These are phyloP conservation scores for Paguma larvata DNA, from an alignment of 2,797 vertebrate species.

Conservation along the genomic window DNA sequence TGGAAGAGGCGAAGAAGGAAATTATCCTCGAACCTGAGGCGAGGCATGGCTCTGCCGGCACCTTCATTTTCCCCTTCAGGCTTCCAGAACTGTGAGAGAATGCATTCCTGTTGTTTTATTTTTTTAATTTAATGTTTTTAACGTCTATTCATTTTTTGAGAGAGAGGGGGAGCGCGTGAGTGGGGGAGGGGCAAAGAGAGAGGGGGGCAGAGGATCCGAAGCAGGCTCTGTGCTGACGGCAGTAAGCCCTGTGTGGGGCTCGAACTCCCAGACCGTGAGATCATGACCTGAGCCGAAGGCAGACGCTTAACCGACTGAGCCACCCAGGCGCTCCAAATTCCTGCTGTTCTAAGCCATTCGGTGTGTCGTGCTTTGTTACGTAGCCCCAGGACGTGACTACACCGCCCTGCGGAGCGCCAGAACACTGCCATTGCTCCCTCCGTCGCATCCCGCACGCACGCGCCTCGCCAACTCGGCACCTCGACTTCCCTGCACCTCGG, in stretches of 20 bases:
- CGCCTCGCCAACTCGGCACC: background rate
- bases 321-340: no score
- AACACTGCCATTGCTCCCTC: background rate
- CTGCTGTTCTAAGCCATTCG: background rate
- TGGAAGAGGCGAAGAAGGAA: background rate
- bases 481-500: fast-evolving
- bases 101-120: background rate
- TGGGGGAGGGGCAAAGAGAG: no score
- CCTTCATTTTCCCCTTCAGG: background rate
- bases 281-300: no score
- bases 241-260: no score
- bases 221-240: no score
- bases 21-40: background rate
- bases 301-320: no score
- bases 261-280: no score
- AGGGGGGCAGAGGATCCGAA: no score
- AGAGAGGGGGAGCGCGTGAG: no score
- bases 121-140: no score
- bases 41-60: background rate
- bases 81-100: background rate
- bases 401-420: fast-evolving
- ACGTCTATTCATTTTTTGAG: no score
- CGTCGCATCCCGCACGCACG: fast-evolving
- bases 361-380: background rate
- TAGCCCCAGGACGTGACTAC: background rate